Base-by-base conservation (phyloP, 2,113 vertebrate species). In the Notiomystis cincta region DNA sequence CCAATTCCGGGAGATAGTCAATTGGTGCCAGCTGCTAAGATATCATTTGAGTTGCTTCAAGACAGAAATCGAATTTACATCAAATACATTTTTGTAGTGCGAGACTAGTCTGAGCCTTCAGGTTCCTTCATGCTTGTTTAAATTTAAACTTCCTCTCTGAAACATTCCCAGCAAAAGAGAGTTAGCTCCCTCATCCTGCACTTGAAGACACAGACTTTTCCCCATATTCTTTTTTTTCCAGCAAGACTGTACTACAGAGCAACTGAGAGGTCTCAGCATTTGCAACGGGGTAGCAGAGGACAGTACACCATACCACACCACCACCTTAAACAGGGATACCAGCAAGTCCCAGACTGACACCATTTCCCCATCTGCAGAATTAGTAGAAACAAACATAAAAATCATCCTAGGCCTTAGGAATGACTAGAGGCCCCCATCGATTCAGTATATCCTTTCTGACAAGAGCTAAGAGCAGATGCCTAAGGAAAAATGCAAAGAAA, bases 1-100 rank as follows among this genome's bases (percentile, higher is more conserved):
- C 96, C 96, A 96, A 35, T 95, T 96, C 88, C 25, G 57, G 86
- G 88, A 96, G 79, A 92, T 7, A 67, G 88, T 90, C 92, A 95
- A 89, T 95, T 92, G 90, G 83, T 94, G 92, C 96, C 96, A 95
- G 93, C 95, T 96, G 95, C 90, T 96, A 70, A 81, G 76, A 88
- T 66, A 95, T 10, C 82, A 72, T 91, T 35, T 76, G 58, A 92
- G 90, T 44, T 90, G 51, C 86, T 96, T 92, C 83, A 75, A 95
- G 88, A 92, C 53, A 88, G 61, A 94, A 96, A 96, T 84, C 18
- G 30, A 96, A 93, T 95, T 84, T 95, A 93, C 82, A 97, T 92
- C 76, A 95, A 89, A 93, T 89, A 76, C 14, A 72, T 94, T 96
- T 96, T 79, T 79, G 61, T 61, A 89, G 88, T 14, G 37, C 1